Percentiles rank a stretch among this genome's conserved stretches.
Evolutionary conservation across 2,888 invertebrate genomes (phyloP).

Genomic region (Macrophya annulata): DNA sequence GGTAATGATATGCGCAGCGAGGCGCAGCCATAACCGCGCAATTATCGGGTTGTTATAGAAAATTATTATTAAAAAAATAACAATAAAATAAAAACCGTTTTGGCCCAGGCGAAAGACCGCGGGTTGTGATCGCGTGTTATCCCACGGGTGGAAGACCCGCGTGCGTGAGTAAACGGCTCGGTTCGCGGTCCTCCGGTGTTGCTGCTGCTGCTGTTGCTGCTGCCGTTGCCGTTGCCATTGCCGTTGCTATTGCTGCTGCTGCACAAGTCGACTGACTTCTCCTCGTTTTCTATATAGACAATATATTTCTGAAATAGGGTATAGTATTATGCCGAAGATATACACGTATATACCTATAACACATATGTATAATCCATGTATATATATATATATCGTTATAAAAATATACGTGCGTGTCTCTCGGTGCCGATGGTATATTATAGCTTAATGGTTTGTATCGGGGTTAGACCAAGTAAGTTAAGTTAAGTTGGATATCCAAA

Average conservation of each 20-base stretch:
- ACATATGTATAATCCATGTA: background rate
- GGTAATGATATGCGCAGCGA: conserved; percentile 63
- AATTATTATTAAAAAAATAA: conserved; percentile 77
- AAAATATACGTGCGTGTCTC: conserved; percentile 2
- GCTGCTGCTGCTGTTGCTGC: background rate
- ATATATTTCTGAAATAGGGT: conserved; percentile 3
- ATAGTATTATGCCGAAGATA: background rate
- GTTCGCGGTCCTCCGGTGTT: conserved; percentile 18
- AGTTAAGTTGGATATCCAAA: conserved; percentile 43
- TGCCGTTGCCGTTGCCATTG: no score
- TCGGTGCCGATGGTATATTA: background rate
- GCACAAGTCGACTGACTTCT: background rate
- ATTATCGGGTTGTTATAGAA: conserved; percentile 78
- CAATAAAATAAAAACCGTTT: conserved; percentile 66
- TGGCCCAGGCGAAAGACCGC: conserved; percentile 55
- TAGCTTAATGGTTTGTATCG: conserved; percentile 9
- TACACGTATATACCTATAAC: background rate
- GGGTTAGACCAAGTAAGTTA: background rate
- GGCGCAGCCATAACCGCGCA: conserved; percentile 78
- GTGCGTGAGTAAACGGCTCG: conserved; percentile 54
- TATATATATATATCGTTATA: background rate
- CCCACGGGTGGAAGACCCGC: conserved; percentile 74
- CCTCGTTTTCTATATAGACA: background rate
- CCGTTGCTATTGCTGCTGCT: background rate
- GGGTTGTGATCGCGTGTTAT: conserved; percentile 76